phyloP scores from a whole-genome alignment of 2,113 vertebrate genomes.

The Oncorhynchus keta region DNA sequence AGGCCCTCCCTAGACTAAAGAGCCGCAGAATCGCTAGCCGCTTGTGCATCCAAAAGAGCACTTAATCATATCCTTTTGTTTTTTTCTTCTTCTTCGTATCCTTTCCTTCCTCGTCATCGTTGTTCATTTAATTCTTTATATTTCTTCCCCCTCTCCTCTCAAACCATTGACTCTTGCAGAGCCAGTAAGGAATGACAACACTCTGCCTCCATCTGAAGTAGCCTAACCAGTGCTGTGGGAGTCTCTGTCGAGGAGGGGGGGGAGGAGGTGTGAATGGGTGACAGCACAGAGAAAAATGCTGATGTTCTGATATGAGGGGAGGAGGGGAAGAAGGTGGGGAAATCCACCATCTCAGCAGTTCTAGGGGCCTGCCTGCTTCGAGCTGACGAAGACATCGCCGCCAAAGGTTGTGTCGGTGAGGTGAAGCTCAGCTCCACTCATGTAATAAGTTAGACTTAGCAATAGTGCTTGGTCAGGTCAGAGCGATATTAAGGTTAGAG shows the following conservation, averaged over 20 bases:
- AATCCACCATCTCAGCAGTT: slow-evolving; percentile 70
- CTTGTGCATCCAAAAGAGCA: slow-evolving; percentile 60
- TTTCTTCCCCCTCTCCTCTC: not conserved
- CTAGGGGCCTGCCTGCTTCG: slow-evolving; percentile 45
- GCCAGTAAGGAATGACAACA: too few relatives aligned
- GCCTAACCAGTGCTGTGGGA: slow-evolving; percentile 23
- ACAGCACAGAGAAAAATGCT: slow-evolving; percentile 58
- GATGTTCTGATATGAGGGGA: slow-evolving; percentile 58
- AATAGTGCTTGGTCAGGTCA: slow-evolving; percentile 69
- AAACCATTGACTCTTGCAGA: not conserved
- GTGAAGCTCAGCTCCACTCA: slow-evolving; percentile 47
- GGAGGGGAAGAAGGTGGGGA: slow-evolving; percentile 44
- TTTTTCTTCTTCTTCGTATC: not conserved
- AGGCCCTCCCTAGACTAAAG: slow-evolving; percentile 65
- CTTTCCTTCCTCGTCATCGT: not conserved
- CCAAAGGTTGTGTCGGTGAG: slow-evolving; percentile 61
- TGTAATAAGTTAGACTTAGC: slow-evolving; percentile 71
- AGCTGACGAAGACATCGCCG: slow-evolving; percentile 66
- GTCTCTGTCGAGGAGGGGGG: slow-evolving; percentile 26
- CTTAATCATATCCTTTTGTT: slow-evolving; percentile 55
- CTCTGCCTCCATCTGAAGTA: not conserved
- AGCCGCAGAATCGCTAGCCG: slow-evolving; percentile 61
- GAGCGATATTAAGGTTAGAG: slow-evolving; percentile 60
- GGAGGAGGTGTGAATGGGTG: slow-evolving; percentile 54
- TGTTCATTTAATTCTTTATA: not conserved